Percentiles rank a stretch among this genome's conserved stretches.
These are phyloP conservation scores for Anastrepha obliqua DNA, from an alignment of 1,140 invertebrate genomes.

Conservation along the genomic window DNA sequence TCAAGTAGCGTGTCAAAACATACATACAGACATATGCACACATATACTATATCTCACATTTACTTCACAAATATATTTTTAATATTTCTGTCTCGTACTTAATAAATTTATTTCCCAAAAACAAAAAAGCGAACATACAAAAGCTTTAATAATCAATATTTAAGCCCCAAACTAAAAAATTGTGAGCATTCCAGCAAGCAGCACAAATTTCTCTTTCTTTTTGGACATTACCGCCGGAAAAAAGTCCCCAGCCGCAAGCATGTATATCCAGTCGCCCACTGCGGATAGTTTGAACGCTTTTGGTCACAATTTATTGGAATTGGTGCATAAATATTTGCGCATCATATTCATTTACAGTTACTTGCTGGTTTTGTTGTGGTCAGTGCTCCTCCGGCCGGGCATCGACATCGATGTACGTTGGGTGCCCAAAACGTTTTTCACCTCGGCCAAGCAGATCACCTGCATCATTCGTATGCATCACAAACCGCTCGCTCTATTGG, in stretches of 20 bases:
- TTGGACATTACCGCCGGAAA: too few species aligned
- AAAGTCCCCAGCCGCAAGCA: background rate
- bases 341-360: constrained; percentile 49
- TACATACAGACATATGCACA: too few species aligned
- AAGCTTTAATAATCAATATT: too few species aligned
- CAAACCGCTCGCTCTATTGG: constrained; percentile 36
- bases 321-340: background rate
- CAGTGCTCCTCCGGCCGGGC: constrained; percentile 25
- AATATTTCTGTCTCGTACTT: too few species aligned
- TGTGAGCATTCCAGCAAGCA: too few species aligned
- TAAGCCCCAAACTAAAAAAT: too few species aligned
- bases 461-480: constrained; percentile 58
- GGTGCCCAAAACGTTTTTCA: constrained; percentile 54
- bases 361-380: constrained; percentile 54
- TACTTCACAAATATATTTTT: too few species aligned
- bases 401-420: constrained; percentile 53
- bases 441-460: constrained; percentile 53
- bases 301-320: background rate
- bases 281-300: background rate
- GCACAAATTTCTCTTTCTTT: too few species aligned
- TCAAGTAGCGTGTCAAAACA: too few species aligned
- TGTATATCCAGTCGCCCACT: background rate
- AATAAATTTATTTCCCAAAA: too few species aligned
- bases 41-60: too few species aligned
- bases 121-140: too few species aligned